phyloP scores from a whole-genome alignment of 2,888 invertebrate genomes.

The Yponomeuta sedellus region DNA sequence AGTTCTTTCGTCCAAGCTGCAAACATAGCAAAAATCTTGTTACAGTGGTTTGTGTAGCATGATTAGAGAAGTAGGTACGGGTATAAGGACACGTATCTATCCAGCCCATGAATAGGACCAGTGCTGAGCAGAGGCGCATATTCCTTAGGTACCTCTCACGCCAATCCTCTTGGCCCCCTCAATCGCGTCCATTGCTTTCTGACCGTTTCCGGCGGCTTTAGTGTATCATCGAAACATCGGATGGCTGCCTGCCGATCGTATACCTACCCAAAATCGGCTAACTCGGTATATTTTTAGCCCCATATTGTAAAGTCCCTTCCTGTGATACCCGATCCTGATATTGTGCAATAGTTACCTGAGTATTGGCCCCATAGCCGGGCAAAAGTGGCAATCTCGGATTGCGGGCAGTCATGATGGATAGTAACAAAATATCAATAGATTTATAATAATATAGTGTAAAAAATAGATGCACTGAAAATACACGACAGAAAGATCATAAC shows the following conservation, averaged over 20 bases:
- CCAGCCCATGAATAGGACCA: too few species aligned
- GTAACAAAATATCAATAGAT: not conserved
- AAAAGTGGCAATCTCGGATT: constrained; percentile 82
- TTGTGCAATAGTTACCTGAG: constrained; percentile 75
- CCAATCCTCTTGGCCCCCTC: not conserved
- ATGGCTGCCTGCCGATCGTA: too few species aligned
- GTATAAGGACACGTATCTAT: too few species aligned
- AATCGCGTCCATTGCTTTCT: too few species aligned
- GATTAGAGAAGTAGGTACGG: not conserved
- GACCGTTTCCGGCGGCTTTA: too few species aligned
- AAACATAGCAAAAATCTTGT: constrained; percentile 17
- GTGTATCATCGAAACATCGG: too few species aligned
- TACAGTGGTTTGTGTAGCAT: not conserved
- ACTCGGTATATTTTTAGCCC: too few species aligned
- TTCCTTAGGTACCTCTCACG: too few species aligned
- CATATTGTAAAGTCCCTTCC: too few species aligned
- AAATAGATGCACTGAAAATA: not conserved
- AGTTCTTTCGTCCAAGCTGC: constrained; percentile 59
- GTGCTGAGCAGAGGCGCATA: too few species aligned
- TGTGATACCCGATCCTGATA: too few species aligned
- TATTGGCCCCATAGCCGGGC: constrained; percentile 82
- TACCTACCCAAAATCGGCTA: too few species aligned
- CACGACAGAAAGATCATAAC: not conserved
- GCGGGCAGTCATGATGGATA: constrained; percentile 59
- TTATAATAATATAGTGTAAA: not conserved